These are phyloP conservation scores for Acrocephalus kingi DNA, from an alignment of 2,113 vertebrate species.

Conservation along the genomic window DNA sequence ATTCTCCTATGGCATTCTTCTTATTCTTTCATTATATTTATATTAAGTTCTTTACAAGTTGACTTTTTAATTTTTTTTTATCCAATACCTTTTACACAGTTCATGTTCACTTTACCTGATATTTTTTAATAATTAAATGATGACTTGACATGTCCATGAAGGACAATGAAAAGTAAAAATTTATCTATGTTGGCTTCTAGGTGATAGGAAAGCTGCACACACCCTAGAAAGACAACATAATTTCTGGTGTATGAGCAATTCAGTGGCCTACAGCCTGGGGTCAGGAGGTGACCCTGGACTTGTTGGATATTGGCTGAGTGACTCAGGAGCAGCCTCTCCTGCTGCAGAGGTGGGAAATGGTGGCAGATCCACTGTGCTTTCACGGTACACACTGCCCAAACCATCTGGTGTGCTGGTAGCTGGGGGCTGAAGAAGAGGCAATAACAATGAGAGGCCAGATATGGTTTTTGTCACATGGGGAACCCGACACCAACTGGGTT, in stretches of 20 bases:
- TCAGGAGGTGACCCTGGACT: background rate
- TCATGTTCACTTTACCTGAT: background rate
- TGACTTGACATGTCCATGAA: background rate
- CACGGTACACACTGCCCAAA: background rate
- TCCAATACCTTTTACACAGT: background rate
- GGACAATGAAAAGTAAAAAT: background rate
- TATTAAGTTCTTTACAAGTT: background rate
- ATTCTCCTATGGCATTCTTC: background rate
- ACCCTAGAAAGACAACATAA: background rate
- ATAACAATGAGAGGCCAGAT: background rate
- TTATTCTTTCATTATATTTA: background rate
- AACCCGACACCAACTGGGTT: background rate
- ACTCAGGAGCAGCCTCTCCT: rapidly evolving
- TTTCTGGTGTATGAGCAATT: background rate
- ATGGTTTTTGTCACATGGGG: background rate
- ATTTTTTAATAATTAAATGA: background rate
- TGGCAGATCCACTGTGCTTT: background rate
- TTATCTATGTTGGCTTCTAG: background rate
- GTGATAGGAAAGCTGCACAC: background rate
- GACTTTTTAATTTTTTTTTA: background rate
- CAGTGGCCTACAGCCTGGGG: rapidly evolving
- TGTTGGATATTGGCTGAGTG: background rate
- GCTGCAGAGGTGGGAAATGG: background rate
- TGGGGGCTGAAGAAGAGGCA: background rate
- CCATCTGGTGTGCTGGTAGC: rapidly evolving